Base-by-base conservation (phyloP, 2,888 invertebrate genomes). In the Volucella inanis region DNA sequence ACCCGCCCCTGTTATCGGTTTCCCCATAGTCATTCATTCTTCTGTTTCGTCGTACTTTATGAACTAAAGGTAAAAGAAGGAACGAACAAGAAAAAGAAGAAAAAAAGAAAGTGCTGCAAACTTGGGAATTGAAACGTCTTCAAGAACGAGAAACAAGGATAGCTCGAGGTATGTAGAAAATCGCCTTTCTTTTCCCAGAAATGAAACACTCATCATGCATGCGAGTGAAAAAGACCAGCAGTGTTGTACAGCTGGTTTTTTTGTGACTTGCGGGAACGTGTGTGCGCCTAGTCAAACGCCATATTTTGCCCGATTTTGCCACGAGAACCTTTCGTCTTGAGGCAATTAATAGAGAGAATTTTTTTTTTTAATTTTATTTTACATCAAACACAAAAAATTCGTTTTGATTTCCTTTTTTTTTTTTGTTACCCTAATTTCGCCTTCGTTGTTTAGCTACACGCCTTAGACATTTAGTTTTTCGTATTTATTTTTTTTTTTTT, bases 251-350 rank as follows among this genome's bases (percentile, higher is more conserved):
- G 41, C 3, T 64, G 61, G 50, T 43, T 59, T 62, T 65, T 61
- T 79, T 38, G 57, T 61, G 15, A 70, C 61, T 72, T 82, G 52
- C 49, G 52, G 68, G 74, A 64, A 78, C 72, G 79, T 82, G 79
- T 78, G 79, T 78, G 81, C 70, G 85, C 64, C 74, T 72, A 80
- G 81, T 80, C 72, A 70, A 85, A 83, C 87, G 87, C 87, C 87
- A 87, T 87, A 87, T 87, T 87, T 87, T 87, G 87, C 87, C 87
- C 87, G 87, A 87, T 87, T 87, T 87, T 87, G 87, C 87, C 87
- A 87, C 87, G 87, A 87, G 81, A 85, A 85, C 87, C 87, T 87
- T 87, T 87, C 87, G 80, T 77, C 82, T 68, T 77, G 70, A 43
- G 85, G 59, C 72, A 77, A 77, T 85, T 74, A 78, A 62, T 72